Evolutionary conservation across 2,888 invertebrate genomes (phyloP).

Genomic region (Dicranocentrus wangi): DNA sequence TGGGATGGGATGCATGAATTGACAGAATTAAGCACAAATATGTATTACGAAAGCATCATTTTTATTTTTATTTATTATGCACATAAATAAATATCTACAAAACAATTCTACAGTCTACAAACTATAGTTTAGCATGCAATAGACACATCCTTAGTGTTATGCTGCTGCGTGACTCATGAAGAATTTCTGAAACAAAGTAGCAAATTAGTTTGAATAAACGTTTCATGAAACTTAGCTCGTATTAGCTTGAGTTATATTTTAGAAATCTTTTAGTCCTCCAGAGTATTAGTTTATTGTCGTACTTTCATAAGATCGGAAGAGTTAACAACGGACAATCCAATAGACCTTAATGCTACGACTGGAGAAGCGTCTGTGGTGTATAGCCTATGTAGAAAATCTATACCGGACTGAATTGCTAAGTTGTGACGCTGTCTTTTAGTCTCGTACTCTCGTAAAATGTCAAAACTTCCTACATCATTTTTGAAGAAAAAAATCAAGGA

Average conservation of each 20-base stretch:
- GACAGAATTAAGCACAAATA: too few species aligned
- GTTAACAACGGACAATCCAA: constrained; percentile 87
- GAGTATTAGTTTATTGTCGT: too few species aligned
- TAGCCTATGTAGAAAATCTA: constrained; percentile 89
- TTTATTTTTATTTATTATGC: too few species aligned
- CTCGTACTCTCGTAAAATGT: constrained; percentile 88
- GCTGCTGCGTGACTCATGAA: constrained; percentile 71
- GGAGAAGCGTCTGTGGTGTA: constrained; percentile 82
- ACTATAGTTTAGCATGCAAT: too few species aligned
- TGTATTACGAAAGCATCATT: too few species aligned
- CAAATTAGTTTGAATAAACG: constrained; percentile 25
- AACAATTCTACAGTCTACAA: too few species aligned
- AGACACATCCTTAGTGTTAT: too few species aligned
- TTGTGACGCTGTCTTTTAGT: constrained; percentile 88
- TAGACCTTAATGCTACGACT: constrained; percentile 84
- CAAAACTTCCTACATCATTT: constrained; percentile 79
- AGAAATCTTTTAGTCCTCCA: neutral
- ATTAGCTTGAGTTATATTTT: neutral
- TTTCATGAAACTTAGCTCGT: neutral
- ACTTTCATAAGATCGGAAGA: constrained; percentile 86
- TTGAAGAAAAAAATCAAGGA: neutral
- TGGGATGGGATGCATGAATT: too few species aligned
- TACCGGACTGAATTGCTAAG: constrained; percentile 89
- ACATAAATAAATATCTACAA: too few species aligned
- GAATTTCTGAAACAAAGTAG: constrained; percentile 66